A percentile compares a stretch with the other conserved stretches of the same genome.
Conservation (phyloP, 2,797 vertebrate genomes). For the Coregonus suidteri region DNA sequence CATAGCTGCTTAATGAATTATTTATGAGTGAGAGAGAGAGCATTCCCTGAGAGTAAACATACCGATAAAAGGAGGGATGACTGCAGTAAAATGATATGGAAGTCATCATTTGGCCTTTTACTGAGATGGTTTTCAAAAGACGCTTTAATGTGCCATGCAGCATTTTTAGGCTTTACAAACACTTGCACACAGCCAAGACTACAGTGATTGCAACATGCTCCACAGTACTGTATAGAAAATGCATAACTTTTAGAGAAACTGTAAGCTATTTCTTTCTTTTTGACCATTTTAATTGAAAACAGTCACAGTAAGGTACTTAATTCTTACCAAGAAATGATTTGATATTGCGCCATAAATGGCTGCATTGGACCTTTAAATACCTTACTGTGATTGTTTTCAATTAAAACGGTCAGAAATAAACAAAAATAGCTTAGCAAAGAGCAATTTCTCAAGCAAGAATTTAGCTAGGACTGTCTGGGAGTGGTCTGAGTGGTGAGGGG, state of each 20-base stretch:
- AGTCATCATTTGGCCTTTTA: conserved; percentile 61
- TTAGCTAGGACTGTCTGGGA: too few species aligned
- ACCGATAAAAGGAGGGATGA: conserved; percentile 63
- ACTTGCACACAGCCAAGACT: neutral
- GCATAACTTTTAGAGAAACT: neutral
- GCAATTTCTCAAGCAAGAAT: too few species aligned
- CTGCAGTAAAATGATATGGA: conserved; percentile 67
- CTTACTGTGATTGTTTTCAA: too few species aligned
- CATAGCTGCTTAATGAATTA: conserved; percentile 69
- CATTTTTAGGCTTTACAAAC: conserved; percentile 33
- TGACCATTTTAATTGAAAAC: too few species aligned
- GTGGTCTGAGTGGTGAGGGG: too few species aligned
- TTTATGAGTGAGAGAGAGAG: conserved; percentile 63
- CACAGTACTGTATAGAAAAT: neutral
- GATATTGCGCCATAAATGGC: too few species aligned
- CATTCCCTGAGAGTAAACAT: conserved; percentile 67
- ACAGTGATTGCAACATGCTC: conserved; percentile 12
- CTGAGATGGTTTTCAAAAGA: conserved; percentile 60
- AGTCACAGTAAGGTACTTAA: too few species aligned
- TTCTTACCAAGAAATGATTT: too few species aligned
- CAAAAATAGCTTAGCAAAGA: too few species aligned
- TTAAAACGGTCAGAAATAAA: too few species aligned
- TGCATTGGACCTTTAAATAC: too few species aligned
- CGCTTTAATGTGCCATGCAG: conserved; percentile 22
- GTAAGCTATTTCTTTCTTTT: neutral